phyloP scores from a whole-genome alignment of 2,888 invertebrate genomes.

The Listrodromus nycthemerus region DNA sequence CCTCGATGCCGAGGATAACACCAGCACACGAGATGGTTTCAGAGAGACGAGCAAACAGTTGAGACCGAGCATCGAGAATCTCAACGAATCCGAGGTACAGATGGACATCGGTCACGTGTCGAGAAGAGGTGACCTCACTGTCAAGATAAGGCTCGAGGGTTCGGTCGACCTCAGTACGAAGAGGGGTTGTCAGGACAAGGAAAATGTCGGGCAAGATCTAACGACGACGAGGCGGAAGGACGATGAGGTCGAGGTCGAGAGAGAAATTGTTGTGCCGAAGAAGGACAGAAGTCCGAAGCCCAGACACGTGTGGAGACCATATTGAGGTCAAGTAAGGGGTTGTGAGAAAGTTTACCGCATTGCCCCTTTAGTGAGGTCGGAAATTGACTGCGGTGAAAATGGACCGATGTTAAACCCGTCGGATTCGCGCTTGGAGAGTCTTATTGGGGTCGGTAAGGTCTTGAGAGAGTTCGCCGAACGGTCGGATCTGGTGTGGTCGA shows the following conservation, averaged over 20 bases:
- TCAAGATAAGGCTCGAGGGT: slow-evolving; percentile 81
- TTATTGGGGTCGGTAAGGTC: slow-evolving; percentile 10
- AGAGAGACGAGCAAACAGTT: slow-evolving; percentile 76
- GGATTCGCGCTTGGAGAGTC: slow-evolving; percentile 1
- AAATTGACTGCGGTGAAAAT: neutral
- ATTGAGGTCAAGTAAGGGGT: slow-evolving; percentile 70
- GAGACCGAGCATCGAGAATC: slow-evolving; percentile 79
- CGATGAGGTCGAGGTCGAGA: slow-evolving; percentile 78
- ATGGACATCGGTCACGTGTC: slow-evolving; percentile 72
- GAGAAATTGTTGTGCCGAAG: slow-evolving; percentile 77
- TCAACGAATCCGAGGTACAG: slow-evolving; percentile 76
- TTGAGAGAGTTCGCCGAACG: neutral
- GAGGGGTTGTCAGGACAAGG: slow-evolving; percentile 79
- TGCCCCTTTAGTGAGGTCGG: neutral
- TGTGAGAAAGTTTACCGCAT: neutral
- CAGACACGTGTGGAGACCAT: slow-evolving; percentile 83
- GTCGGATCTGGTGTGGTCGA: neutral
- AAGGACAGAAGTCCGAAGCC: slow-evolving; percentile 82
- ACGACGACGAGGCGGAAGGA: slow-evolving; percentile 78
- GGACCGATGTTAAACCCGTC: neutral
- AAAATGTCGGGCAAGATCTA: slow-evolving; percentile 82
- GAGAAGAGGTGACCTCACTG: slow-evolving; percentile 75
- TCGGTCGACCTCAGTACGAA: slow-evolving; percentile 83
- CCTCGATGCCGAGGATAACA: slow-evolving; percentile 75
- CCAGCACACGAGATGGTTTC: slow-evolving; percentile 70